Conservation (phyloP, 2,797 vertebrate species). For the Enteromius thamalakanensis region DNA sequence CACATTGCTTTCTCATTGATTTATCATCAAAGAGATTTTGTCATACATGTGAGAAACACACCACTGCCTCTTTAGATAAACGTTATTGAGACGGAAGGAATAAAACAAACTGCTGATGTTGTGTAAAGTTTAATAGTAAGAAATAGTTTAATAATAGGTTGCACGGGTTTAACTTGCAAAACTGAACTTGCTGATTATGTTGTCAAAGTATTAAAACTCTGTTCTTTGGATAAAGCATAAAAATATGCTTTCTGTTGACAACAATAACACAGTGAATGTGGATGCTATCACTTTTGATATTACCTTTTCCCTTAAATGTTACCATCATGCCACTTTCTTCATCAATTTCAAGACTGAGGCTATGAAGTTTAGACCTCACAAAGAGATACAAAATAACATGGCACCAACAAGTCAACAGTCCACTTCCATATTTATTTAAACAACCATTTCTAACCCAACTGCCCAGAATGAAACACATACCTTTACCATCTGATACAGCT, state of each 20-base stretch:
- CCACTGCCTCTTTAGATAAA: background rate
- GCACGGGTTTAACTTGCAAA: background rate
- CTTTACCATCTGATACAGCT: background rate
- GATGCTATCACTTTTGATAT: background rate
- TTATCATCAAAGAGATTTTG: background rate
- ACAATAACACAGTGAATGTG: background rate
- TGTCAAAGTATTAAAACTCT: background rate
- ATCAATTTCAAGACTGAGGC: background rate
- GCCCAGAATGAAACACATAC: background rate
- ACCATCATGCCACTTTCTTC: background rate
- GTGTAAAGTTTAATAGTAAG: background rate
- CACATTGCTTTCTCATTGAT: background rate
- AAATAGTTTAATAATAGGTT: too few relatives aligned
- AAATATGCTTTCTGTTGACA: background rate
- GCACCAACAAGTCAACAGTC: background rate
- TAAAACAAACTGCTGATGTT: background rate
- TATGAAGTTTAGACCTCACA: slow-evolving; percentile 30
- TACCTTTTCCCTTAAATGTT: background rate
- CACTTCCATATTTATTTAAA: slow-evolving; percentile 23
- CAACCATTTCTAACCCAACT: background rate
- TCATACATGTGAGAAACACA: background rate
- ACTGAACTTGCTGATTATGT: background rate
- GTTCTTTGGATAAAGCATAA: background rate
- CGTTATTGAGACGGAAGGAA: background rate
- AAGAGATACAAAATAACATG: slow-evolving; percentile 22